phyloP scores from a whole-genome alignment of 2,113 vertebrate genomes.

The Psephotus haematonotus region DNA sequence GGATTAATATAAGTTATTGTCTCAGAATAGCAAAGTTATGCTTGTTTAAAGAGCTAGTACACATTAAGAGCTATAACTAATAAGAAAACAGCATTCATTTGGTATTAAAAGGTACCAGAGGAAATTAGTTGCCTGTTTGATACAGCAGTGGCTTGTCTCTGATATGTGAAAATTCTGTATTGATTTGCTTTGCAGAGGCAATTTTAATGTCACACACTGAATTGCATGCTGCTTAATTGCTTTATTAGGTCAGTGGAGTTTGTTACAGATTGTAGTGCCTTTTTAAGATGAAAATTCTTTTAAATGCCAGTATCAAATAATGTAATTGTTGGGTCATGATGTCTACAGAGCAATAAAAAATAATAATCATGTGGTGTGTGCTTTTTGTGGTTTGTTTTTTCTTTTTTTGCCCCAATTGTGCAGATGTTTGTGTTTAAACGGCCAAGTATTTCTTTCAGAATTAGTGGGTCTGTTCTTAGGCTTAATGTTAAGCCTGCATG shows the following conservation, averaged over 20 bases:
- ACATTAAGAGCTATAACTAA: not conserved
- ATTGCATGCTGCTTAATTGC: not conserved
- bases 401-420: not conserved
- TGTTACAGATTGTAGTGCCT: not conserved
- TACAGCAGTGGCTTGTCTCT: not conserved
- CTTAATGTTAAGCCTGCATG: conserved; percentile 16
- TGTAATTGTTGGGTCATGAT: not conserved
- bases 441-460: conserved; percentile 1
- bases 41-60: not conserved
- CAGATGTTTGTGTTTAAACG: not conserved
- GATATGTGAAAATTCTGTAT: not conserved
- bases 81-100: not conserved
- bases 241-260: conserved; percentile 9
- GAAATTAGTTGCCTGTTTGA: not conserved
- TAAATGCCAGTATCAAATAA: not conserved
- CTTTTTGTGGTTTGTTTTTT: not conserved
- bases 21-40: not conserved
- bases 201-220: not conserved
- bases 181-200: not conserved
- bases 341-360: not conserved
- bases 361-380: not conserved
- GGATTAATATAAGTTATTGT: not conserved
- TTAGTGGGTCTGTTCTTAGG: not conserved
- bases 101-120: not conserved
- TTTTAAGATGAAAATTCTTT: not conserved